Base-by-base conservation (phyloP, 2,797 vertebrate species). In the Gadopsis bispinosus region DNA sequence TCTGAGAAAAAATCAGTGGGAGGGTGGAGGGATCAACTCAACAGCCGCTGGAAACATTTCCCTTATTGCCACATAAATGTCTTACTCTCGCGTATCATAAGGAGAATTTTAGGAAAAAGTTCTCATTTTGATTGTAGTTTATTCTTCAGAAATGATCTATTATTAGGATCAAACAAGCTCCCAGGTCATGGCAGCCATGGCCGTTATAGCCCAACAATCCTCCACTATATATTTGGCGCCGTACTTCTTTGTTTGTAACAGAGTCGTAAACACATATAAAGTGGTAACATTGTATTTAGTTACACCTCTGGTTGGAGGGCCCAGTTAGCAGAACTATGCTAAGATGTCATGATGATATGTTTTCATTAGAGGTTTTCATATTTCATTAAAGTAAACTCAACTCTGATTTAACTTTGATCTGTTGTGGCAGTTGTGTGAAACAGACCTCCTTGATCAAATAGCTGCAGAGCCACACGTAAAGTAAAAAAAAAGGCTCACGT, bases 31-130 rank as follows among this genome's bases (percentile, higher is more conserved):
- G 65, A 80, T 85, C 77, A 56, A 17, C 65, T 68, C 39, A 48
- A 51, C 83, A 83, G 58, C 65, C 69, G 84, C 47, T 72, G 20
- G 62, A 58, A 69, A 66, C 29, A 60, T 65, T 68, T 69, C 8
- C 48, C 33, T 66, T 35, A 59, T 59, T 79, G n/a, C 17, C 43
- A 53, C 48, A 59, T 76, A 64, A 58, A 80, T 13, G 10, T 78
- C 62, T 58, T 69, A 60, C 66, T 72, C 20, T 3, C 37, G 37
- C 37, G 54, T 19, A 43, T 54, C 9, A 59, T 31, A 3, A 51
- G 26, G 45, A 54, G 35, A 35, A 17, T 37, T 14, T 31, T 2
- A 50, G 29, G 39, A 59, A 33, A 66, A 41, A 11, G 2, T 31
- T 58, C 56, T 62, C 19, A 17, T 17, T 59, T 26, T 48, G 48